Evolutionary conservation across 1,140 invertebrate genomes (phyloP), one percentile per base, ranked within the genome.

Genomic region (Euura saliciscinereae): DNA sequence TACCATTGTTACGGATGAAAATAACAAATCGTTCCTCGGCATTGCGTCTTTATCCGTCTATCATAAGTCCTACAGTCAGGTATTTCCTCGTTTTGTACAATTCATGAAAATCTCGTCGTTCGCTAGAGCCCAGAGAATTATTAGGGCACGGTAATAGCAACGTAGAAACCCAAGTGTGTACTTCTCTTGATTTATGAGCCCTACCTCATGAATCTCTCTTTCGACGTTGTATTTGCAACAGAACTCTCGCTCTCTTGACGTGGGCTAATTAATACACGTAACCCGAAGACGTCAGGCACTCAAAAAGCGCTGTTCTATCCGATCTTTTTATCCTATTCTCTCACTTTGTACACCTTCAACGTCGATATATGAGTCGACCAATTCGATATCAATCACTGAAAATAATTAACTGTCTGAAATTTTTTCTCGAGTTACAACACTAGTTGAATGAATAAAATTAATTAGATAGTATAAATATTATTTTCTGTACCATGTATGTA

Each of bases 191-290:
- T 59, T 59, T 5, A 59, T n/a, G 51, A n/a, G 51, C 8, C 6
- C 13, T 59, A 11, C 6, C 51, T 11, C 28, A 28, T 59, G 51
- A 59, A 59, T 59, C 13, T 59, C 51, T 59, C 51, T 59, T 59
- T 59, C 51, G 51, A 59, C 51, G 51, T 59, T 59, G 6, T 11
- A n/a, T 59, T 59, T 59, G 51, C 51, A 4, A n/a, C 51, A n/a
- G 51, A 59, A 59, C 51, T 59, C 51, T 28, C 28, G 13, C 51
- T 59, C 51, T 28, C 28, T 59, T 11, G 51, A 59, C 51, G 3
- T 59, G 51, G 28, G 51, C 51, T 59, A 59, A 59, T 59, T 59
- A 6, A 59, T 59, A 59, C 51, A 28, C 51, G 51, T 59, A 59
- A 59, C 51, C 51, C 6, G 51, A 59, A 59, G 51, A 59, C 51